phyloP scores from a whole-genome alignment of 2,888 invertebrate genomes.

The Meiosimyza platycephala region DNA sequence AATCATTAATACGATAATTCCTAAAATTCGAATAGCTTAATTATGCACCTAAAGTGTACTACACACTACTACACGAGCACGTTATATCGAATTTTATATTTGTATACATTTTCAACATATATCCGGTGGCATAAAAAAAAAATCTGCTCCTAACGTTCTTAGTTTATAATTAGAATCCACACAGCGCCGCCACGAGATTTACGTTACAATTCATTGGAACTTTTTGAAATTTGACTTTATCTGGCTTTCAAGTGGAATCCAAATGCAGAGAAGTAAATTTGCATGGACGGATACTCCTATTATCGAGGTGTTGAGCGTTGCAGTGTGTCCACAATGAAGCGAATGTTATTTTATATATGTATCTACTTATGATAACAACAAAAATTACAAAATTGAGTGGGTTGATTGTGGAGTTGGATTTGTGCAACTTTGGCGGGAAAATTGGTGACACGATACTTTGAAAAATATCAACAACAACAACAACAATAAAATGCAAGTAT shows the following conservation, averaged over 20 bases:
- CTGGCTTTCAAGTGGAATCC: slow-evolving; percentile 11
- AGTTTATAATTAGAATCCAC: slow-evolving; percentile 3
- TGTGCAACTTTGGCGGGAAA: slow-evolving; percentile 32
- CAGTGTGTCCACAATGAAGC: background rate
- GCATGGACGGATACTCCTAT: too few species aligned
- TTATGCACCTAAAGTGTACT: too few species aligned
- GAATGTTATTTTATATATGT: background rate
- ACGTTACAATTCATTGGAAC: slow-evolving; percentile 32
- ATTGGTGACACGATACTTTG: slow-evolving; percentile 37
- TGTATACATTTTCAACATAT: background rate
- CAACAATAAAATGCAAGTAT: background rate
- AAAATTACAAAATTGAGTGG: slow-evolving; percentile 10
- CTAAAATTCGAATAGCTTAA: too few species aligned
- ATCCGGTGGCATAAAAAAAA: slow-evolving; percentile 5
- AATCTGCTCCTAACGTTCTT: background rate
- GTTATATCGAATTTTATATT: too few species aligned
- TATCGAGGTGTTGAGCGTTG: background rate
- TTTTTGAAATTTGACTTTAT: slow-evolving; percentile 19
- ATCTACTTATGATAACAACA: background rate
- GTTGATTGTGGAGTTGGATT: slow-evolving; percentile 5
- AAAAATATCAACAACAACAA: slow-evolving; percentile 33
- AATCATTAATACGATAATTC: too few species aligned
- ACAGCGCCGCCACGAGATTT: slow-evolving; percentile 9
- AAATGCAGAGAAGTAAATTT: background rate
- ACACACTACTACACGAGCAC: too few species aligned